Percentiles rank a stretch among this genome's conserved stretches.
These are phyloP conservation scores for Rotaria sp. DNA, from an alignment of 2,888 invertebrate species.

Conservation along the genomic window DNA sequence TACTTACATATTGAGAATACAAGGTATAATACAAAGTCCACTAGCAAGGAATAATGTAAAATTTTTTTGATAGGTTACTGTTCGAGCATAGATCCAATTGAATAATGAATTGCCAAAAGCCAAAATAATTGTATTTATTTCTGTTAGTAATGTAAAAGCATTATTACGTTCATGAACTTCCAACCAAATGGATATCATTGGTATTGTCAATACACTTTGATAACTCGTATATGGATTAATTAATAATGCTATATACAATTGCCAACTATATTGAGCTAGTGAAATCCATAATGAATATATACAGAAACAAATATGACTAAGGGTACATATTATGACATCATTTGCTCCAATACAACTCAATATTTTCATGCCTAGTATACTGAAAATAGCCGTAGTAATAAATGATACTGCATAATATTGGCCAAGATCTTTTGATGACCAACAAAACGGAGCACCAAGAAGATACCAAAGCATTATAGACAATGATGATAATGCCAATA, in stretches of 20 bases:
- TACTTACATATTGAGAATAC: not conserved
- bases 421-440: not conserved
- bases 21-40: not conserved
- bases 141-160: not conserved
- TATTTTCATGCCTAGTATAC: not conserved
- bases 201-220: not conserved
- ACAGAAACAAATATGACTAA: not conserved
- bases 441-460: not conserved
- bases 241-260: not conserved
- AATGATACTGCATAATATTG: not conserved
- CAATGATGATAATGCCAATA: not conserved
- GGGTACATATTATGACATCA: not conserved
- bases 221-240: not conserved
- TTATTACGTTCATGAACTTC: not conserved
- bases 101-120: not conserved
- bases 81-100: not conserved
- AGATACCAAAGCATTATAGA: not conserved
- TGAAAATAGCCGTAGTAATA: not conserved
- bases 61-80: not conserved
- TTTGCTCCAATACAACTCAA: not conserved
- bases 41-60: not conserved
- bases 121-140: not conserved
- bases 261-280: not conserved
- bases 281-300: not conserved
- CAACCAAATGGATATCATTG: not conserved